phyloP scores from a whole-genome alignment of 2,888 invertebrate genomes.

The Mactromeris polynyma region DNA sequence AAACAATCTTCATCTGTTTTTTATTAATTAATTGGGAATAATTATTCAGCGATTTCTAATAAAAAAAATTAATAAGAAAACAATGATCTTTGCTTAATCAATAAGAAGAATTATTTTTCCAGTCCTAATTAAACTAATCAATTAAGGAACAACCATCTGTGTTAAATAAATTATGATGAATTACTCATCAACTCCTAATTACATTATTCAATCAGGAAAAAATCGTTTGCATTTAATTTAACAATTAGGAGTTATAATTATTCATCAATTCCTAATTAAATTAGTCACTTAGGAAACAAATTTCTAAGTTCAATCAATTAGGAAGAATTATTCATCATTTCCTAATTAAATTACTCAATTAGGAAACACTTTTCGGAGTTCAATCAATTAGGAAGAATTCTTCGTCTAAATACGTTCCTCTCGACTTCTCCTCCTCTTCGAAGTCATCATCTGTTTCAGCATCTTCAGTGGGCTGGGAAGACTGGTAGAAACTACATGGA shows the following conservation, averaged over 20 bases:
- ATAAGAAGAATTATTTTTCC: background rate
- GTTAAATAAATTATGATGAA: background rate
- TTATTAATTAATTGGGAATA: background rate
- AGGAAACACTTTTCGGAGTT: background rate
- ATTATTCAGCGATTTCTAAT: too few species aligned
- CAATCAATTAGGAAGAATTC: constrained; percentile 84
- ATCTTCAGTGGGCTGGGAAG: constrained; percentile 47
- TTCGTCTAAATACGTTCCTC: constrained; percentile 81
- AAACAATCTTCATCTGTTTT: background rate
- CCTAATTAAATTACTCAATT: constrained; percentile 21
- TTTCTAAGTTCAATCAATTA: constrained; percentile 62
- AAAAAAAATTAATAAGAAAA: too few species aligned
- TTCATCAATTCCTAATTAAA: too few species aligned
- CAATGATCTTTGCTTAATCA: too few species aligned
- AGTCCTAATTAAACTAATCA: background rate
- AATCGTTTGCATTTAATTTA: background rate
- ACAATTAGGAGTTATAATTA: background rate
- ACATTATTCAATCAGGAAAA: background rate
- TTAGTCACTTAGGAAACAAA: background rate
- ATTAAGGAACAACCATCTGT: too few species aligned
- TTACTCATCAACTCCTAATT: background rate
- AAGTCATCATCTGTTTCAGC: constrained; percentile 68
- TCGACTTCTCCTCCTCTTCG: constrained; percentile 60
- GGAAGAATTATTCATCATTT: constrained; percentile 85
- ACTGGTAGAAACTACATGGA: constrained; percentile 79